phyloP scores from a whole-genome alignment of 1,140 invertebrate genomes.

The Tribolium madens region DNA sequence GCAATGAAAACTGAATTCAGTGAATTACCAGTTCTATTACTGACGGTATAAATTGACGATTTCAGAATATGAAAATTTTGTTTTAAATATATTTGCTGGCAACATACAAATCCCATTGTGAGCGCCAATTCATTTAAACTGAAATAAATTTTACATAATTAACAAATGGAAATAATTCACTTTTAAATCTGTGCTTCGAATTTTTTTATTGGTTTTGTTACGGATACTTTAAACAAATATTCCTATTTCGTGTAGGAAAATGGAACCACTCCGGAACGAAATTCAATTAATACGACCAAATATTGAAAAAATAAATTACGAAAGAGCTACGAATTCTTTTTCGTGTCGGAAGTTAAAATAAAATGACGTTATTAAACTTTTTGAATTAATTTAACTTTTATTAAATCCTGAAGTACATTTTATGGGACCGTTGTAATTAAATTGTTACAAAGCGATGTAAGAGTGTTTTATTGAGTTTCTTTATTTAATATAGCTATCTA shows the following conservation, averaged over 20 bases:
- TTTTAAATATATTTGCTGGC: neutral
- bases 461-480: conserved; percentile 35
- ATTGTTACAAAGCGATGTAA: conserved; percentile 34
- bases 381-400: conserved; percentile 45
- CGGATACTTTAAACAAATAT: too few relatives aligned
- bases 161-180: neutral
- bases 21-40: too few relatives aligned
- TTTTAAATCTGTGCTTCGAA: neutral
- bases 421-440: conserved; percentile 39
- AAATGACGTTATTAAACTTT: conserved; percentile 43
- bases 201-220: neutral
- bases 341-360: conserved; percentile 33
- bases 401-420: conserved; percentile 41
- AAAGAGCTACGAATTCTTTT: conserved; percentile 26
- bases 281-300: conserved; percentile 26
- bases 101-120: neutral
- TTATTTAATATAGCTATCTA: conserved; percentile 19
- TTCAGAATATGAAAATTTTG: neutral
- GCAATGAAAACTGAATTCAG: too few relatives aligned
- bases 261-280: neutral
- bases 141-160: neutral
- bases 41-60: neutral
- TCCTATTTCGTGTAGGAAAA: neutral
- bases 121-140: neutral
- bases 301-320: conserved; percentile 28